phyloP scores from a whole-genome alignment of 1,140 invertebrate genomes.

The Thaumatotibia leucotreta region DNA sequence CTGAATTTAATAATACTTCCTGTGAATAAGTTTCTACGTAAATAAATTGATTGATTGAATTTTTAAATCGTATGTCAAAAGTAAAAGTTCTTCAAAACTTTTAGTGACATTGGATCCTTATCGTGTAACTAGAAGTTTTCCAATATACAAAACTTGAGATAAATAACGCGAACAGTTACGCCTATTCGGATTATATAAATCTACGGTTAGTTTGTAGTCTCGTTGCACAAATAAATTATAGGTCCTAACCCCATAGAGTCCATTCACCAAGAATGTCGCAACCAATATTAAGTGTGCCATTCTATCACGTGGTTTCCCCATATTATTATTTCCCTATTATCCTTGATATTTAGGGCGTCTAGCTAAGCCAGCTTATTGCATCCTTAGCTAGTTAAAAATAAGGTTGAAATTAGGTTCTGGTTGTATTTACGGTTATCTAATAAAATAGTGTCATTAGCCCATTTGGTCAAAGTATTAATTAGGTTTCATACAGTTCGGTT shows the following conservation, averaged over 20 bases:
- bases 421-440: neutral
- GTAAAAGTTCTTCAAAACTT: too few relatives aligned
- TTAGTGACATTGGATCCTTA: too few relatives aligned
- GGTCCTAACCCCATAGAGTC: neutral
- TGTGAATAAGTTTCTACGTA: too few relatives aligned
- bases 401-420: neutral
- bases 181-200: neutral
- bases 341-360: neutral
- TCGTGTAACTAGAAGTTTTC: too few relatives aligned
- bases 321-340: conserved; percentile 4
- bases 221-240: neutral
- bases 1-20: too few relatives aligned
- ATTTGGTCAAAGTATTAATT: neutral
- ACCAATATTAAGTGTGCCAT: conserved; percentile 13
- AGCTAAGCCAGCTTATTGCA: neutral
- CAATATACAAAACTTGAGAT: too few relatives aligned
- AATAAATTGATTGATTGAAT: too few relatives aligned
- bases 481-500: neutral
- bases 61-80: too few relatives aligned
- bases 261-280: neutral
- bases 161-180: too few relatives aligned
- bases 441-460: neutral
- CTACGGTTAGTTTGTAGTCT: neutral
- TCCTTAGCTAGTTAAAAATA: neutral
- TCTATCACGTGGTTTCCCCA: neutral